Evolutionary conservation across 1,140 invertebrate genomes (phyloP), one percentile per base, ranked within the genome.

Genomic region (Drosophila miranda): DNA sequence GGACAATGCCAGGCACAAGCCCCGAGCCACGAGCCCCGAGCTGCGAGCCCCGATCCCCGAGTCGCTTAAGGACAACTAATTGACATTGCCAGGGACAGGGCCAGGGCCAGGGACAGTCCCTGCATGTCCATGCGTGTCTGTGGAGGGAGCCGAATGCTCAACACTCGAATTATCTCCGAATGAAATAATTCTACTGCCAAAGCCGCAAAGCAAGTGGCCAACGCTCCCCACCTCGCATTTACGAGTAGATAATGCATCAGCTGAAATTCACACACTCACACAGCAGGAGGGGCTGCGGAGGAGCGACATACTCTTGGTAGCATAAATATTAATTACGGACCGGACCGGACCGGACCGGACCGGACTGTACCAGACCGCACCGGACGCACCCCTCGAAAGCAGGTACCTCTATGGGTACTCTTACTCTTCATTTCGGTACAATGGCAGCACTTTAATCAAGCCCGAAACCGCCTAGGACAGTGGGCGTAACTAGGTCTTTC

Each of bases 141-240:
- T 9, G 30, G 30, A 28, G 55, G 26, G 21, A 42, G 70, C 54
- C 53, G 53, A 71, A 80, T 86, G 80, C 53, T 86, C 80, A 76
- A 86, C 76, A 70, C 77, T 81, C 70, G 79, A 80, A 81, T 84
- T 86, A 84, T 84, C 81, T 77, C 60, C 62, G 86, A 84, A 84
- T 86, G 80, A 77, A 81, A 77, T 74, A 80, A 80, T 77, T 79
- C 73, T 49, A 41, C 38, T 21, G 60, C 51, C 58, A 80, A 73
- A 82, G 73, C 78, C 58, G 57, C 60, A 83, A 75, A 80, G 57
- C 71, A 75, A 76, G 54, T 81, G 70, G 46, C 26, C 46, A 42
- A 44, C 64, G 26, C 16, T 26, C 16, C 43, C 28, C n/a, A 44
- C 21, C n/a, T 19, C 34, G 14, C 14, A 6, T 7, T 41, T 42